phyloP scores from a whole-genome alignment of 2,888 invertebrate species.

The Nemapogon koenigi region DNA sequence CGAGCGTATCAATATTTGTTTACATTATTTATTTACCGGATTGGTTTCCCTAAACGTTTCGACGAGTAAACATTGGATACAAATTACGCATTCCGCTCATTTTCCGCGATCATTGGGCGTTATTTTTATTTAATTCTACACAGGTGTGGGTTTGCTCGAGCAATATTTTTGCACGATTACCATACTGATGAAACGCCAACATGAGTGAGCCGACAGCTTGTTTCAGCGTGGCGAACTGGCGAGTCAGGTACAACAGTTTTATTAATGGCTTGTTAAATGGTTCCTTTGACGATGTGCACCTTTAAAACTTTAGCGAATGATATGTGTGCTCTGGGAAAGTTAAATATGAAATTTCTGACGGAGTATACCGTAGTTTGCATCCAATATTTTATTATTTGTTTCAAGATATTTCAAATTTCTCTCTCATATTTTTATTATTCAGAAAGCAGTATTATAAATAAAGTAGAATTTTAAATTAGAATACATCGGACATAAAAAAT shows the following conservation, averaged over 20 bases:
- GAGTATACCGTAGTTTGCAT: no score
- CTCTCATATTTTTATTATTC: no score
- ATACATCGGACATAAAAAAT: conserved; percentile 4
- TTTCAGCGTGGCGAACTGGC: no score
- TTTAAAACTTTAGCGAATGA: conserved; percentile 4
- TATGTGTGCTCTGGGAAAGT: no score
- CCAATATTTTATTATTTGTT: no score
- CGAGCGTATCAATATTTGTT: conserved; percentile 7
- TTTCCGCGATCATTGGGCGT: conserved; percentile 35
- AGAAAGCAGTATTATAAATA: no score
- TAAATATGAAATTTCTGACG: no score
- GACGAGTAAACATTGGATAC: conserved; percentile 16
- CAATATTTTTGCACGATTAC: conserved; percentile 62
- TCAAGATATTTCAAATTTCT: no score
- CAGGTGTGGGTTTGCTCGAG: conserved; percentile 36
- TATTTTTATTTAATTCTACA: conserved; percentile 63
- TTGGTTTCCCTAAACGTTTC: conserved; percentile 14
- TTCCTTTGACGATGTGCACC: conserved; percentile 25
- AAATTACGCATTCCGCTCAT: conserved; percentile 29
- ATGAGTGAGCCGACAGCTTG: conserved; percentile 26
- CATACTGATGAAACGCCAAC: conserved; percentile 64
- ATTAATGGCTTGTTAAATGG: conserved; percentile 32
- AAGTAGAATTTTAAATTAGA: no score
- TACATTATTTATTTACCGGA: conserved; percentile 8
- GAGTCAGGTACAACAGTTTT: conserved; percentile 24